These are phyloP conservation scores for Drosophila putrida DNA, from an alignment of 2,888 invertebrate species.

Conservation along the genomic window DNA sequence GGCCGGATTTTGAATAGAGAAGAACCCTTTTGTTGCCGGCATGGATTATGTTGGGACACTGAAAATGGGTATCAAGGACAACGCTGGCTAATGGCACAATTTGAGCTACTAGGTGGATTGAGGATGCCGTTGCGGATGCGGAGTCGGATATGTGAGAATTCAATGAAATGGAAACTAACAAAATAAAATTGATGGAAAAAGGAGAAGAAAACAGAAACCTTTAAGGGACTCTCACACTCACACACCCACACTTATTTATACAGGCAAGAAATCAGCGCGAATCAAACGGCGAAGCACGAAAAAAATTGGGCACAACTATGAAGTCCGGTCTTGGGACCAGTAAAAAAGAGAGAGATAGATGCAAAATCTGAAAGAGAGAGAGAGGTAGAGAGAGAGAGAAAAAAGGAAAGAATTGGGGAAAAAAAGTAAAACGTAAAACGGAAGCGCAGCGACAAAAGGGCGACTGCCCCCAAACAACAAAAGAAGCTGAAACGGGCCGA, in stretches of 20 bases:
- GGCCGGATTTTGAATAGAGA: slow-evolving; percentile 9
- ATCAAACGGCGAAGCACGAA: slow-evolving; percentile 70
- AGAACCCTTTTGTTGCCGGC: slow-evolving; percentile 55
- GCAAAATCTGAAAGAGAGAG: background rate
- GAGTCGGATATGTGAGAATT: slow-evolving; percentile 78
- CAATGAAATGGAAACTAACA: slow-evolving; percentile 82
- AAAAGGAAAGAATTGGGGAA: slow-evolving; percentile 2
- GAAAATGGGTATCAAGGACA: slow-evolving; percentile 63
- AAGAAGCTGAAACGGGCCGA: slow-evolving; percentile 71
- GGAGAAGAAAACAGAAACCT: slow-evolving; percentile 49
- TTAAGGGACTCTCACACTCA: slow-evolving; percentile 62
- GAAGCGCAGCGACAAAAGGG: slow-evolving; percentile 64
- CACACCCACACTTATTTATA: slow-evolving; percentile 14
- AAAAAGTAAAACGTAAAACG: slow-evolving; percentile 52
- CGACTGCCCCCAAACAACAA: slow-evolving; percentile 66
- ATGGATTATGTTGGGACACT: slow-evolving; percentile 43
- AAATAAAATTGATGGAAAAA: slow-evolving; percentile 73
- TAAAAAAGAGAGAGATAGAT: slow-evolving; percentile 11
- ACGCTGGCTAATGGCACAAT: slow-evolving; percentile 76
- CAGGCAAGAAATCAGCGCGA: slow-evolving; percentile 74
- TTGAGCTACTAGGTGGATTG: slow-evolving; percentile 68
- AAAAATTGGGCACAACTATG: slow-evolving; percentile 69
- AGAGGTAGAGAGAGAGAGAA: slow-evolving; percentile 2
- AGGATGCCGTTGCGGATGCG: slow-evolving; percentile 60
- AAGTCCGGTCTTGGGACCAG: slow-evolving; percentile 51